phyloP scores from a whole-genome alignment of 2,113 vertebrate genomes.

The Gobiocypris rarus region DNA sequence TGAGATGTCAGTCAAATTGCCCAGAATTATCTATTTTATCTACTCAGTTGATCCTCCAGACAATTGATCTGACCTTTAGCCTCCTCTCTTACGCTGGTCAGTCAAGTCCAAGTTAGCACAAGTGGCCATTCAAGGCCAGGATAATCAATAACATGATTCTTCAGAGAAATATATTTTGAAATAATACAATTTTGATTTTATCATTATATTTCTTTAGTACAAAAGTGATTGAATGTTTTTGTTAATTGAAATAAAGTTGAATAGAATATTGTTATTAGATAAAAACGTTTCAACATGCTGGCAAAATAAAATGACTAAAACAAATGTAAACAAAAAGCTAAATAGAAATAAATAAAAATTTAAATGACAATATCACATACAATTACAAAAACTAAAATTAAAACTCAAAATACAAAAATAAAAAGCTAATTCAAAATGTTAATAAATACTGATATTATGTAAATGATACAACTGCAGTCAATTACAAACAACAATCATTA shows the following conservation, averaged over 20 bases:
- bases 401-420: background rate
- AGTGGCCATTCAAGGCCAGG: background rate
- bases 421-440: too few species aligned
- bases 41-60: slow-evolving; percentile 14
- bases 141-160: background rate
- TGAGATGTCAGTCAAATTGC: slow-evolving; percentile 7
- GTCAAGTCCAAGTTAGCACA: slow-evolving; percentile 27
- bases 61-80: slow-evolving; percentile 15
- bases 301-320: too few species aligned
- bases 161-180: background rate
- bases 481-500: background rate
- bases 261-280: background rate
- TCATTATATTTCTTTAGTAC: background rate
- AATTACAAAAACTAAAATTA: too few species aligned
- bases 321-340: too few species aligned
- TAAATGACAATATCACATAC: too few species aligned
- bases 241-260: background rate
- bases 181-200: background rate
- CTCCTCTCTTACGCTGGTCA: background rate
- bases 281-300: too few species aligned
- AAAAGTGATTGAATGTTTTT: background rate
- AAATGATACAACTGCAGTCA: background rate
- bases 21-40: background rate
- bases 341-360: too few species aligned
- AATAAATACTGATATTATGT: too few species aligned